Base-by-base conservation (phyloP, 1,140 invertebrate species). In the Drosophila burlai region DNA sequence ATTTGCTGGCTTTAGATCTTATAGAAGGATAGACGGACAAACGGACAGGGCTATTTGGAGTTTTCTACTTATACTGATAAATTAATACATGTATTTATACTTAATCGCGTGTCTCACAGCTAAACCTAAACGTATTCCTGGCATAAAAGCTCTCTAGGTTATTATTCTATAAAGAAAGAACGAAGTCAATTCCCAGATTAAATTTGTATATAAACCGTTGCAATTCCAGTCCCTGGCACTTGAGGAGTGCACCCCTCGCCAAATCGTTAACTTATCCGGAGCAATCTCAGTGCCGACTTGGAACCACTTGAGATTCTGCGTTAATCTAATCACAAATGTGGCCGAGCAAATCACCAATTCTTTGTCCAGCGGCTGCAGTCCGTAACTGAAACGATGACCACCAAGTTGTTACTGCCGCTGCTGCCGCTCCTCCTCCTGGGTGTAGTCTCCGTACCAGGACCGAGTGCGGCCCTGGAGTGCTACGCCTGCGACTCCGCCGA, bases 401-500 rank as follows among this genome's bases (percentile, higher is more conserved):
- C 5, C 5, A 50, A 29, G 9, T 16, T 18, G 6, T 16, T 18
- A 24, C 13, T 43, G 26, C n/a, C 29, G 18, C 74, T 40, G 29
- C 16, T 45, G 13, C 24, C 50, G 29, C 16, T 67, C 8, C 38
- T 76, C 2, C 31, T 21, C 1, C 6, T 63, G 7, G 36, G 8
- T 13, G 11, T 34, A 5, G 16, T 68, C 4, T 9, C 58, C 26
- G 16, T 73, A 29, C 29, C 55, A 36, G 43, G 64, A 7, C 15
- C 63, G 2, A 26, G 16, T 8, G 34, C 29, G 24, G 31, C 65
- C 0, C 34, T 92, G n/a, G 91, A 92, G 47, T 92, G 91, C 54
- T 92, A 92, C 62, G 60, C 76, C 29, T 92, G 91, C 54, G 86
- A 92, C 50, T 92, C 91, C 15, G 69, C 81, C 11, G 81, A 91